Conservation (phyloP, 1,140 invertebrate species). For the Drosophila murphyi region DNA sequence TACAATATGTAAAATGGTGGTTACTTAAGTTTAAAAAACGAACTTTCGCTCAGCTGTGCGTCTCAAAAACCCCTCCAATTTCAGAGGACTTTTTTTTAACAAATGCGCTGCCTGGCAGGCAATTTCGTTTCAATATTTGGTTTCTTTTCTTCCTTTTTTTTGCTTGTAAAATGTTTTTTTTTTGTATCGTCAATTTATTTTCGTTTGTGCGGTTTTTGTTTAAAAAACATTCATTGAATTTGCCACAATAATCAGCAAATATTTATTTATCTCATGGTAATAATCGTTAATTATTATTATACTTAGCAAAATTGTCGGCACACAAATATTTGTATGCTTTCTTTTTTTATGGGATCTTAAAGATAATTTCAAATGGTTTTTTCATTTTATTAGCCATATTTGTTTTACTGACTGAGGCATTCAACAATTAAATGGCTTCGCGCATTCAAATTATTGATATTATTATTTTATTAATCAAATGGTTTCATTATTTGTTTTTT, state of each 20-base stretch:
- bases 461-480: slow-evolving; percentile 28
- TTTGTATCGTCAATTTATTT: background rate
- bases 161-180: slow-evolving; percentile 16
- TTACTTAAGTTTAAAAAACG: slow-evolving; percentile 57
- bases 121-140: slow-evolving; percentile 30
- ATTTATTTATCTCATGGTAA: slow-evolving; percentile 43
- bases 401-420: slow-evolving; percentile 75
- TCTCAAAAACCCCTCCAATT: slow-evolving; percentile 5
- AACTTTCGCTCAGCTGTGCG: slow-evolving; percentile 10
- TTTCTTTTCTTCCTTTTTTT: background rate
- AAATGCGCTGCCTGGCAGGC: slow-evolving; percentile 48
- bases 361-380: slow-evolving; percentile 18
- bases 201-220: slow-evolving; percentile 21
- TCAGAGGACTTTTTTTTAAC: slow-evolving; percentile 24
- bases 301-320: slow-evolving; percentile 62
- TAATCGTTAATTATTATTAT: slow-evolving; percentile 50
- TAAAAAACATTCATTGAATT: slow-evolving; percentile 27
- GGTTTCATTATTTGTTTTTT: slow-evolving; percentile 18
- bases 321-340: slow-evolving; percentile 37
- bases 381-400: slow-evolving; percentile 12
- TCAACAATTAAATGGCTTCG: slow-evolving; percentile 64
- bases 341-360: slow-evolving; percentile 16
- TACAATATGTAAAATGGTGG: slow-evolving; percentile 69
- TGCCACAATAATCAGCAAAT: slow-evolving; percentile 65
- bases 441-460: slow-evolving; percentile 34